Evolutionary conservation across 1,140 invertebrate genomes (phyloP), one percentile per base, ranked within the genome.

Genomic region (Sycophaga agraensis): DNA sequence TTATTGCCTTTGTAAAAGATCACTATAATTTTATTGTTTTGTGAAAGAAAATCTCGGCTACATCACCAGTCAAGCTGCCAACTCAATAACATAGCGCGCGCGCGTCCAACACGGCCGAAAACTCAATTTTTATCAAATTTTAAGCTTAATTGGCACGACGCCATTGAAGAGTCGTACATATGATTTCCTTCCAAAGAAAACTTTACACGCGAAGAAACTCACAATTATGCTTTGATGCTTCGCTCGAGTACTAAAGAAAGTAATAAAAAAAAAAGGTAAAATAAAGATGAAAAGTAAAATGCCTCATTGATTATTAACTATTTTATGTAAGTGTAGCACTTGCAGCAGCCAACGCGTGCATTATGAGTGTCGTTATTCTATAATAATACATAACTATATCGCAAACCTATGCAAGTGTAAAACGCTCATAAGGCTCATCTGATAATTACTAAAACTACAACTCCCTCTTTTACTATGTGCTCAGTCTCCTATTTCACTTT

Each of bases 341-440:
- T 56, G 53, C 39, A 43, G 39, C 46, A 49, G 34, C 37, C 19
- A 63, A 68, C 50, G 55, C 54, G 46, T 64, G 54, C 51, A 65
- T 51, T 46, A 12, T 59, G 12, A 49, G 37, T 64, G 48, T 61
- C 43, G 42, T 54, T 48, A 55, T 22, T 62, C 34, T 55, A 48
- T 31, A 31, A 49, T 48, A 40, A 56, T 49, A 46, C 21, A 19
- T 56, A 60, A 37, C 26, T 42, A 62, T 8, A 28, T 39, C 35
- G 34, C 17, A 24, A 31, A 60, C n/a, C 26, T 48, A 28, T n/a
- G 64, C 66, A 65, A 70, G 61, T 71, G 67, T 65, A 65, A n/a
- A 59, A 37, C 70, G 62, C 69, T 73, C 64, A 70, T 76, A 78
- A 78, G 74, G 73, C 73, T 78, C 68, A 71, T 73, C 73, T 67